These are phyloP conservation scores for Rhagium mordax DNA, from an alignment of 2,888 invertebrate species.

Conservation along the genomic window DNA sequence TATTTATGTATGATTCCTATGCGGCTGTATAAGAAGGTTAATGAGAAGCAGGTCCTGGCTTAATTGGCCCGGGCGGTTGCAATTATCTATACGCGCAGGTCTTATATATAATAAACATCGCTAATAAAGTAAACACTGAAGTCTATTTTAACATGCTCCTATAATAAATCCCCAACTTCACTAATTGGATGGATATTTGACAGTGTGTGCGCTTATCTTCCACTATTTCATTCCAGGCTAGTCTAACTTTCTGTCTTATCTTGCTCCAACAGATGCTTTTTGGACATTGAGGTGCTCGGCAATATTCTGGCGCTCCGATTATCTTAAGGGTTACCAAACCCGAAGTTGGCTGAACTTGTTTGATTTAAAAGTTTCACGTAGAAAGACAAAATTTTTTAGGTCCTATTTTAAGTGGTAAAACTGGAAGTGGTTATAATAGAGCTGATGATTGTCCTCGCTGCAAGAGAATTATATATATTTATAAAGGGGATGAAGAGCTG, in stretches of 20 bases:
- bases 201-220: conserved; percentile 60
- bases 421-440: too few relatives aligned
- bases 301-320: background rate
- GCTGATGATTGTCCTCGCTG: too few relatives aligned
- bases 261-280: conserved; percentile 46
- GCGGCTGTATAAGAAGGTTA: conserved; percentile 53
- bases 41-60: conserved; percentile 61
- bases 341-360: background rate
- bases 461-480: too few relatives aligned
- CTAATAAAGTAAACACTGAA: conserved; percentile 66
- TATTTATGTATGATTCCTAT: conserved; percentile 34
- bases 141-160: conserved; percentile 63
- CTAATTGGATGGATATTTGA: conserved; percentile 70
- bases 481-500: too few relatives aligned
- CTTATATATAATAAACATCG: conserved; percentile 65
- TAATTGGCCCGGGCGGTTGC: conserved; percentile 65
- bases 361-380: background rate
- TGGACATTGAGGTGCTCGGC: conserved; percentile 6
- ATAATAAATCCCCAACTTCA: conserved; percentile 68
- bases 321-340: background rate
- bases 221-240: conserved; percentile 51
- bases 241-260: conserved; percentile 50
- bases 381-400: too few relatives aligned
- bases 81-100: conserved; percentile 64
- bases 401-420: too few relatives aligned